Evolutionary conservation across 1,140 invertebrate species (phyloP).

Genomic region (Chionoecetes opilio): DNA sequence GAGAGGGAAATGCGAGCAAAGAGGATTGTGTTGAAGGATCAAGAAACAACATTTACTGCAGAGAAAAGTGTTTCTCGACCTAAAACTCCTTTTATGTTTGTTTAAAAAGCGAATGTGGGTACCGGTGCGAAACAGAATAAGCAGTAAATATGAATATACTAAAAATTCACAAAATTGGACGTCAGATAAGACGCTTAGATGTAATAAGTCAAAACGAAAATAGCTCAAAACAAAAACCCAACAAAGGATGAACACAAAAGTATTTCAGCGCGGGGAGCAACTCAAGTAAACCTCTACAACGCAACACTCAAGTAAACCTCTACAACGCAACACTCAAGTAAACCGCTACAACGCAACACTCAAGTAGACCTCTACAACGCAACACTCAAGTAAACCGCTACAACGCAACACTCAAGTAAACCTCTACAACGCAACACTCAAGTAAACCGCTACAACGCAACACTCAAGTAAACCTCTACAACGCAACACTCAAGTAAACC

Average conservation of each 20-base stretch:
- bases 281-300: no score
- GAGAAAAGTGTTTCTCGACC: background rate
- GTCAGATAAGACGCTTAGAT: background rate
- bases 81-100: background rate
- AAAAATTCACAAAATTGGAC: background rate
- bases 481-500: no score
- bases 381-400: no score
- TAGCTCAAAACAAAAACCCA: no score
- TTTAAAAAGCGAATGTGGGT: background rate
- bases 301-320: no score
- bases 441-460: no score
- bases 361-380: no score
- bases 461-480: no score
- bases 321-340: background rate
- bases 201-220: conserved; percentile 14
- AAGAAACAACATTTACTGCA: conserved; percentile 11
- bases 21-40: conserved; percentile 25
- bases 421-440: no score
- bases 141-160: background rate
- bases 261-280: no score
- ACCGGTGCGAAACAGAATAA: background rate
- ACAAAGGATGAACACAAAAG: no score
- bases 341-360: background rate
- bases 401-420: no score
- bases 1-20: background rate